These are phyloP conservation scores for Cyprinodon diabolis DNA, from an alignment of 2,797 vertebrate species.

Conservation along the genomic window DNA sequence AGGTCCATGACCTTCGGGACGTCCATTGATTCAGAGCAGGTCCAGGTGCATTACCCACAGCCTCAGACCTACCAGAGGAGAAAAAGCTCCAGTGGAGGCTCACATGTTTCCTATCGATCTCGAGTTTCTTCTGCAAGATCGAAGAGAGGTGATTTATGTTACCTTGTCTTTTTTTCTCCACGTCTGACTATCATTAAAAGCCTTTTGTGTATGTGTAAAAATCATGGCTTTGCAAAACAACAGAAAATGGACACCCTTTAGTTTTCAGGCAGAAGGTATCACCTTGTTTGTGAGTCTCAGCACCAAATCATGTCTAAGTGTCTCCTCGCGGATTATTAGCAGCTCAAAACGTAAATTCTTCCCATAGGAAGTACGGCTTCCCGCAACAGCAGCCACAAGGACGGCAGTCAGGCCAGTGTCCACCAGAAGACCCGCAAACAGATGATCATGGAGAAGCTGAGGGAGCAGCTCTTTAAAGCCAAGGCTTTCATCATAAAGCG, in stretches of 20 bases:
- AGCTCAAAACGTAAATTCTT: slow-evolving; percentile 52
- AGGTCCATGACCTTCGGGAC: slow-evolving; percentile 88
- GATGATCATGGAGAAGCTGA: slow-evolving; percentile 90
- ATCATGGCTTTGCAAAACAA: not conserved
- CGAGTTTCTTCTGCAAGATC: slow-evolving; percentile 87
- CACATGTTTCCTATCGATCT: slow-evolving; percentile 86
- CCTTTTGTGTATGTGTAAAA: not conserved
- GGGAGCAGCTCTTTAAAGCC: slow-evolving; percentile 90
- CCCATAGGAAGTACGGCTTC: slow-evolving; percentile 90
- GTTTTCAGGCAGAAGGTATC: not conserved
- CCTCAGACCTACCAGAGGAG: slow-evolving; percentile 86
- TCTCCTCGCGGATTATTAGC: slow-evolving; percentile 39
- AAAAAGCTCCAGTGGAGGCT: slow-evolving; percentile 87
- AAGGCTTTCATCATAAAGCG: slow-evolving; percentile 88
- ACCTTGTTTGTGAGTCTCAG: slow-evolving; percentile 17
- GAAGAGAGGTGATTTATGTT: slow-evolving; percentile 85
- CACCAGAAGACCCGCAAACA: slow-evolving; percentile 91
- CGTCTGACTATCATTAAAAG: not conserved
- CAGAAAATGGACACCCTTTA: not conserved
- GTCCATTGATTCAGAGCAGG: slow-evolving; percentile 86
- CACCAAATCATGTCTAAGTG: not conserved
- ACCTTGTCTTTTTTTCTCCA: not conserved
- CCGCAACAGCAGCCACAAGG: slow-evolving; percentile 89
- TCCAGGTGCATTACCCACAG: slow-evolving; percentile 87
- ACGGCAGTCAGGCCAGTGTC: slow-evolving; percentile 86